Base-by-base conservation (phyloP, 2,113 vertebrate genomes). In the Eulacestoma nigropectus region DNA sequence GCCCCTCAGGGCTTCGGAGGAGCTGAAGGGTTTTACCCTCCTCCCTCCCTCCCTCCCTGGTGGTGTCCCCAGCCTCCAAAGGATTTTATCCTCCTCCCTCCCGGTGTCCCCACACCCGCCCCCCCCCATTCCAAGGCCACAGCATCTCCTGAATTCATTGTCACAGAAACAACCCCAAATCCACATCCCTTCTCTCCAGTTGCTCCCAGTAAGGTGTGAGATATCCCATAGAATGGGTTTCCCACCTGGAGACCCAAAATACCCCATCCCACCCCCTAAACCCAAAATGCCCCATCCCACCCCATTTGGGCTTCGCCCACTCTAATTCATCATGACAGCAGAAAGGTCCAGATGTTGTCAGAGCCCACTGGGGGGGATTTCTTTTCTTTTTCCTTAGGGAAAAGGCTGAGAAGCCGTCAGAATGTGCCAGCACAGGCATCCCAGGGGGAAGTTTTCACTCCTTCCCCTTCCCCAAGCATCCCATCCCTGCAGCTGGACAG, bases 281-380 rank as follows among this genome's bases (percentile, higher is more conserved):
- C 59, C 15, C 44, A 7, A 47, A 68, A 57, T 22, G 23, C 9
- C 35, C 32, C 53, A 33, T 59, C 19, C 32, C 30, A 16, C 20
- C 47, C 56, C 20, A 16, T 17, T 10, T 55, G 35, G 29, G 41
- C 14, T n/a, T 74, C 29, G 3, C n/a, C 49, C 23, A 18, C 33
- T 8, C 23, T 13, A 27, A 33, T 11, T 41, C 22, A 55, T 13
- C 0, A 2, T 2, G 7, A n/a, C 15, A 74, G 27, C 29, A 74
- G 59, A 47, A 47, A 47, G 63, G 4, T 33, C 69, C n/a, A 37
- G 50, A 10, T n/a, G 69, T 10, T 20, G 49, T 42, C 69, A 74
- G 70, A 41, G 70, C n/a, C 30, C 10, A 11, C 23, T 16, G 60
- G 35, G 53, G 16, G 56, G 25, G 23, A 16, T 56, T 74, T 41